Base-by-base conservation (phyloP, 1,140 invertebrate species). In the Lordiphosa collinella region DNA sequence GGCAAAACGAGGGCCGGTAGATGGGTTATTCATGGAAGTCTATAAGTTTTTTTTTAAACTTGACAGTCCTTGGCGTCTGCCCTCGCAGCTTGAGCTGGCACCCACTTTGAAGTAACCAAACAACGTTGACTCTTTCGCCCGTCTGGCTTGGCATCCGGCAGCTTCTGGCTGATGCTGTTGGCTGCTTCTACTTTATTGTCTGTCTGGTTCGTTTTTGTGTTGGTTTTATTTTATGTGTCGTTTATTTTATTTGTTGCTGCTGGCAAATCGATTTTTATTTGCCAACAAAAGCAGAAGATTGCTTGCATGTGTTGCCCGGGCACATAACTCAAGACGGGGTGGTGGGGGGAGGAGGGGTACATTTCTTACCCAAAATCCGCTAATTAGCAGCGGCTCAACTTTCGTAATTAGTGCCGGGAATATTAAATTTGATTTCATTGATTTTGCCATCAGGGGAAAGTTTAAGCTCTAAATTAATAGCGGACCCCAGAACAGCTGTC, bases 211-310 rank as follows among this genome's bases (percentile, higher is more conserved):
- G 36, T 38, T 44, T 44, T 56, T 41, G 51, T 34, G 51, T 62
- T n/a, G n/a, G 51, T 16, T 37, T 54, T 49, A 52, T 29, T 40
- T 36, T 61, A 54, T 63, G 64, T 80, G 60, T 66, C 49, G 38
- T 65, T 80, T 70, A 58, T 61, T 66, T 80, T 82, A 70, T 82
- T 79, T 82, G 60, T 70, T 67, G 40, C 58, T 55, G 63, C 48
- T 31, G 55, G 67, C n/a, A 52, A 71, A 80, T 82, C 75, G 69
- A 80, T 80, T 75, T 75, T 70, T 67, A 59, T 82, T 82, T 80
- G 36, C 36, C 10, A 9, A 44, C 4, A 8, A 44, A 44, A 29
- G 25, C 41, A 44, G 16, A 44, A 22, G 22, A 44, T 13, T 52
- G 41, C 41, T 48, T 52, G 56, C 40, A 38, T 48, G 12, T 34